Percentiles rank a stretch among this genome's conserved stretches.
phyloP scores from a whole-genome alignment of 2,797 vertebrate genomes.

The Crenichthys baileyi region DNA sequence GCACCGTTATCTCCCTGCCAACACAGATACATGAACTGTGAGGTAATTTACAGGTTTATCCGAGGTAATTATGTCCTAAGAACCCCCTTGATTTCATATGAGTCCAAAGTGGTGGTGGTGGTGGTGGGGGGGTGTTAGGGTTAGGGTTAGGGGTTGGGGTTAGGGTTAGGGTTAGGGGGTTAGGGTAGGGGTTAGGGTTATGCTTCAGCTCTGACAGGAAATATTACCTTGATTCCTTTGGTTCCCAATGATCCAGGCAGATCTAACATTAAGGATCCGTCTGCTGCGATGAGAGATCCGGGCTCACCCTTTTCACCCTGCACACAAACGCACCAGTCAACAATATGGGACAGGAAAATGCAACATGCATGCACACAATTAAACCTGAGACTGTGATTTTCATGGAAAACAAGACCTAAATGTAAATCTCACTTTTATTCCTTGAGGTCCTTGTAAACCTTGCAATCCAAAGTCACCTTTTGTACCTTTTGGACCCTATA shows the following conservation, averaged over 20 bases:
- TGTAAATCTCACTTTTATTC: slow-evolving; percentile 83
- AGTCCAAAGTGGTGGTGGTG: not conserved
- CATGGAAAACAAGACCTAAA: not conserved
- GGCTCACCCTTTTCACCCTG: slow-evolving; percentile 95
- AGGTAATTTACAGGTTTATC: not conserved
- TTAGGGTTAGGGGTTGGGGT: too few relatives aligned
- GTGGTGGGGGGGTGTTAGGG: too few relatives aligned
- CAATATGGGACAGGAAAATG: not conserved
- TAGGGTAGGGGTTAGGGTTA: too few relatives aligned
- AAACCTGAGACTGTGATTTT: not conserved
- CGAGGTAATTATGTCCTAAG: not conserved
- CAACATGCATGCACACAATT: not conserved
- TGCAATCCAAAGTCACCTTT: slow-evolving; percentile 88
- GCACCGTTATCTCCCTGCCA: slow-evolving; percentile 86
- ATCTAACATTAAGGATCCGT: slow-evolving; percentile 75
- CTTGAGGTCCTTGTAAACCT: slow-evolving; percentile 84
- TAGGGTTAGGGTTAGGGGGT: too few relatives aligned
- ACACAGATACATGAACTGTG: not conserved
- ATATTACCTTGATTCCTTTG: slow-evolving; percentile 84
- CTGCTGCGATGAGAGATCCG: slow-evolving; percentile 75
- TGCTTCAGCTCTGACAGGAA: not conserved
- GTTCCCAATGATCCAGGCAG: slow-evolving; percentile 71
- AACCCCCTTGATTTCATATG: not conserved
- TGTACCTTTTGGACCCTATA: slow-evolving; percentile 85
- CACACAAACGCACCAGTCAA: slow-evolving; percentile 34